phyloP scores from a whole-genome alignment of 92 coral and sea anemone genomes.

The Micromussa lordhowensis region DNA sequence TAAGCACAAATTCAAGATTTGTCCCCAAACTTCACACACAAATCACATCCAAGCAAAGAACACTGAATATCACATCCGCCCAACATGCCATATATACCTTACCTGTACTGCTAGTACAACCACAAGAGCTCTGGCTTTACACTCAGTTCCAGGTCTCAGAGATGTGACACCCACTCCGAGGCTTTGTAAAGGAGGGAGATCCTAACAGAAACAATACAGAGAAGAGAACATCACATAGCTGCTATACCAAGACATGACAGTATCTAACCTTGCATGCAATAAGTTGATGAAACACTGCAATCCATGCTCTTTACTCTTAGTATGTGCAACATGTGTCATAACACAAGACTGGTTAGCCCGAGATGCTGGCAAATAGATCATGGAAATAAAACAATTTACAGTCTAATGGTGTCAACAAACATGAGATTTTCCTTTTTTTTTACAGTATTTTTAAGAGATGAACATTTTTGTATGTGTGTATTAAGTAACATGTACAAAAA shows the following conservation, averaged over 20 bases:
- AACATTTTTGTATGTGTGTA: too few relatives aligned
- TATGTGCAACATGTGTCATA: too few relatives aligned
- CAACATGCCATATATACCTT: not conserved
- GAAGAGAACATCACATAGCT: not conserved
- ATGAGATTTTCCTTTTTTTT: too few relatives aligned
- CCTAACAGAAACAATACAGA: conserved; percentile 57
- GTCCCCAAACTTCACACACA: too few relatives aligned
- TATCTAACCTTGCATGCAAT: not conserved
- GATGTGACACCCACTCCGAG: conserved; percentile 96
- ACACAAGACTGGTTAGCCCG: too few relatives aligned
- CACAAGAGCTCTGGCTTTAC: conserved; percentile 86
- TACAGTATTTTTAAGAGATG: too few relatives aligned
- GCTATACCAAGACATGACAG: not conserved
- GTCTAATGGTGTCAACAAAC: too few relatives aligned
- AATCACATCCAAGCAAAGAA: too few relatives aligned
- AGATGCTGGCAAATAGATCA: too few relatives aligned
- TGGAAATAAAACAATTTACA: too few relatives aligned
- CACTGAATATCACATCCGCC: not conserved
- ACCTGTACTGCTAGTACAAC: conserved; percentile 92
- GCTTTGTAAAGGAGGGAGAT: conserved; percentile 91
- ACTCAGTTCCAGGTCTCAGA: conserved; percentile 79
- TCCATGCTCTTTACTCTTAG: not conserved
- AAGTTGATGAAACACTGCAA: not conserved
- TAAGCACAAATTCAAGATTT: too few relatives aligned
- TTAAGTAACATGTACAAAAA: too few relatives aligned